A percentile compares a stretch with the other conserved stretches of the same genome.
phyloP scores from a whole-genome alignment of 2,888 invertebrate species.

The Cheilosia vernalis region DNA sequence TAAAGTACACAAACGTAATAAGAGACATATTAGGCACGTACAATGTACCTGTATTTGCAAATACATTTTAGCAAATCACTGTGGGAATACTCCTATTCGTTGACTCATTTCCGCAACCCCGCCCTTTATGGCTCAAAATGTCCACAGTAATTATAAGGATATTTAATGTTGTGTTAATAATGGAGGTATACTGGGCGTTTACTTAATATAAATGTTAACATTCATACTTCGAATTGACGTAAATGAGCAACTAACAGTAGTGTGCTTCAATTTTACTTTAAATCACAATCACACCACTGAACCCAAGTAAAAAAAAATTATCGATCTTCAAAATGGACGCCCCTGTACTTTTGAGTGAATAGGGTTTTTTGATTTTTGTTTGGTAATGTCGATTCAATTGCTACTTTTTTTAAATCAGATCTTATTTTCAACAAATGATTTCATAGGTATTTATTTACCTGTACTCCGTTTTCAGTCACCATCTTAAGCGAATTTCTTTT shows the following conservation, averaged over 20 bases:
- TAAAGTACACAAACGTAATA: neutral
- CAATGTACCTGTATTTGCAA: too few species aligned
- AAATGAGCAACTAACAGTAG: too few species aligned
- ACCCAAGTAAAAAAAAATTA: neutral
- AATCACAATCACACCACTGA: too few species aligned
- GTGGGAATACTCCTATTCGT: neutral
- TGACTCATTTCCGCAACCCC: conserved; percentile 5
- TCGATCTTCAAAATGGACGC: conserved; percentile 31
- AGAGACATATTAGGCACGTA: neutral
- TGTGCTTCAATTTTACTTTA: too few species aligned
- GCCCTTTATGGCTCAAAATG: neutral
- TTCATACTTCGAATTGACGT: too few species aligned
- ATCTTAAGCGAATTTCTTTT: conserved; percentile 77
- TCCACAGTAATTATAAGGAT: neutral
- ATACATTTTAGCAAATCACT: too few species aligned
- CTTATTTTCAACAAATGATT: conserved; percentile 1
- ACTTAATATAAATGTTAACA: too few species aligned
- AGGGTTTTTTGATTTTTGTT: neutral
- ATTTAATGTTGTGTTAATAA: too few species aligned
- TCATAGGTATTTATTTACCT: conserved; percentile 79
- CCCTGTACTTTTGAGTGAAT: neutral
- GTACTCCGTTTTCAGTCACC: conserved; percentile 84
- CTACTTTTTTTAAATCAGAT: neutral
- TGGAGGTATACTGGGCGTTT: too few species aligned
- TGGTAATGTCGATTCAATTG: neutral